phyloP scores from a whole-genome alignment of 2,113 vertebrate species.

The Platycercus adscitus region DNA sequence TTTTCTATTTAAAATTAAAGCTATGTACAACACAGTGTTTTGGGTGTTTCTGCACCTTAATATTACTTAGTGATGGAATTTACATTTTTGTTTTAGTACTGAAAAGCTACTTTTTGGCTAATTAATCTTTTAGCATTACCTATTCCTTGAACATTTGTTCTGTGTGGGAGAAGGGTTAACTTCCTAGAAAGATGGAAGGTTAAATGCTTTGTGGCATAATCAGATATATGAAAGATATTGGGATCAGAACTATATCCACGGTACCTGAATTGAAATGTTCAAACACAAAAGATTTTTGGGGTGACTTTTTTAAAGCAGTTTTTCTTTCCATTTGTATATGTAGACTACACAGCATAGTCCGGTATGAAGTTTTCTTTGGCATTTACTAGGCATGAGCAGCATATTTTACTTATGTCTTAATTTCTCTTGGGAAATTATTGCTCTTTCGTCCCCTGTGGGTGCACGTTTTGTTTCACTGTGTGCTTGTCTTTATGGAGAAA shows the following conservation, averaged over 20 bases:
- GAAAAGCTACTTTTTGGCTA: not conserved
- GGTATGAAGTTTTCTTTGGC: constrained; percentile 27
- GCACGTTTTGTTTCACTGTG: not conserved
- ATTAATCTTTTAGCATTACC: not conserved
- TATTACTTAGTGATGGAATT: not conserved
- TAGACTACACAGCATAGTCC: not conserved
- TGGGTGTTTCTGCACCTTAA: not conserved
- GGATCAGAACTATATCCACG: not conserved
- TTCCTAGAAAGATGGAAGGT: not conserved
- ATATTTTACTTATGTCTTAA: constrained; percentile 26
- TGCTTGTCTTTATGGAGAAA: not conserved
- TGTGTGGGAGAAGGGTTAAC: not conserved
- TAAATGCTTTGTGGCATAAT: not conserved
- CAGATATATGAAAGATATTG: not conserved
- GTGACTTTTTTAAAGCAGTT: not conserved
- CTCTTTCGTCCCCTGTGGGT: not conserved
- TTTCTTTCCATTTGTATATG: not conserved
- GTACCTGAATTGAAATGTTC: not conserved
- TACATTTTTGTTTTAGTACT: not conserved
- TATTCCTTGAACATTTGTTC: not conserved
- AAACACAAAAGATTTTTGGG: not conserved
- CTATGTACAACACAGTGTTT: not conserved
- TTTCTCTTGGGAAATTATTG: constrained; percentile 34
- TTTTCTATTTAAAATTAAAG: not conserved
- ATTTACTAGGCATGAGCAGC: not conserved